These are phyloP conservation scores for Halcyon smyrnensis DNA, from an alignment of 2,797 vertebrate genomes.

Conservation along the genomic window DNA sequence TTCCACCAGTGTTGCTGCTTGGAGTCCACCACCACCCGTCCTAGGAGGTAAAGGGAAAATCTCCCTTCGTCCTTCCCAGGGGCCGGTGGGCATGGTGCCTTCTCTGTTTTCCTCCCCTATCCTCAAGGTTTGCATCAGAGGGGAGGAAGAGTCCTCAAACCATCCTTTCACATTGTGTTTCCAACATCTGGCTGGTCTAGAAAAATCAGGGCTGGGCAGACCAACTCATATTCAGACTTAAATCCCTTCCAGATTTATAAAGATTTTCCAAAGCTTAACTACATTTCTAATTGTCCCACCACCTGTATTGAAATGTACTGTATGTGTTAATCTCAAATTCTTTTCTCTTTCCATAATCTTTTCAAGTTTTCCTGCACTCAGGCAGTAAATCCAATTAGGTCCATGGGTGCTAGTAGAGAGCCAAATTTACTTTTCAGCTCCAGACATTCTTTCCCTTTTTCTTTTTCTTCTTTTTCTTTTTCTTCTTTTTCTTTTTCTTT, in stretches of 20 bases:
- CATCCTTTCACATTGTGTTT: conserved; percentile 7
- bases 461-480: rapidly evolving
- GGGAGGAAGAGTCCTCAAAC: background rate
- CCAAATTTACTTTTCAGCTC: conserved; percentile 17
- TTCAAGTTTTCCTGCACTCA: conserved; percentile 69
- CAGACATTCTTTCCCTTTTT: background rate
- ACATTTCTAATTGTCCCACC: conserved; percentile 58
- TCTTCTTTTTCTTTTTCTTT: rapidly evolving
- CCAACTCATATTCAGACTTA: conserved; percentile 13
- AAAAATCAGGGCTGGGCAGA: background rate
- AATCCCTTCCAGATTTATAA: conserved; percentile 52
- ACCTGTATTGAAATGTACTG: conserved; percentile 57
- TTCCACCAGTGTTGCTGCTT: background rate
- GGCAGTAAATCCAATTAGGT: conserved; percentile 65
- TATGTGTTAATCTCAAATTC: conserved; percentile 68
- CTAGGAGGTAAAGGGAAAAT: background rate
- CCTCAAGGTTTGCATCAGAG: background rate
- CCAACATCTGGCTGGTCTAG: conserved; percentile 20
- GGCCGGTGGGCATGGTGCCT: background rate
- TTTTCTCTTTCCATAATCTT: conserved; percentile 72
- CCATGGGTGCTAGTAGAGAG: background rate
- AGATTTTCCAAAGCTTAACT: conserved; percentile 61
- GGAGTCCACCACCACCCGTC: background rate
- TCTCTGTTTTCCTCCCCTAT: background rate
- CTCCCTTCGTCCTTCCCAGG: background rate